These are phyloP conservation scores for Rana temporaria DNA, from an alignment of 2,113 vertebrate genomes.

Conservation along the genomic window DNA sequence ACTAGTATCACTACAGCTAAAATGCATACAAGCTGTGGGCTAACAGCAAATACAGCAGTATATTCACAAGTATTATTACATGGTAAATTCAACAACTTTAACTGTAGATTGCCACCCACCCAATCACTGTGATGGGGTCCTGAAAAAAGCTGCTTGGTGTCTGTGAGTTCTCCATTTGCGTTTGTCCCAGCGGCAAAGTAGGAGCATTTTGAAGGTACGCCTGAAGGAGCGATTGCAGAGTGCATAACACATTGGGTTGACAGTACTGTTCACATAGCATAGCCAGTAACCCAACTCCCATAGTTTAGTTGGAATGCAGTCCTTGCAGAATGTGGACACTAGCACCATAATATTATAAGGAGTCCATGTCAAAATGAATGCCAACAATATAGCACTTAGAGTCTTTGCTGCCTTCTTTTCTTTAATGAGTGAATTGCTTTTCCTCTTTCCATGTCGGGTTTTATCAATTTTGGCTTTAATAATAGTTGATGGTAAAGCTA, in stretches of 20 bases:
- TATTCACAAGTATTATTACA: no score
- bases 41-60: no score
- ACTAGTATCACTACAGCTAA: no score
- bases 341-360: slow-evolving; percentile 86
- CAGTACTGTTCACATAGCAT: slow-evolving; percentile 82
- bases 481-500: slow-evolving; percentile 41
- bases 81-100: neutral
- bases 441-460: slow-evolving; percentile 67
- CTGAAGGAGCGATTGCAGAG: slow-evolving; percentile 81
- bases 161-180: slow-evolving; percentile 67
- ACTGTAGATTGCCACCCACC: slow-evolving; percentile 25
- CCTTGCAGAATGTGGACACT: slow-evolving; percentile 76
- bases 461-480: slow-evolving; percentile 51
- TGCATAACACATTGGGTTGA: slow-evolving; percentile 83
- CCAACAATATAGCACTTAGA: slow-evolving; percentile 78
- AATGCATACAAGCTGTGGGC: no score
- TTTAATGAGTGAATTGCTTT: slow-evolving; percentile 73
- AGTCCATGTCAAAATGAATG: slow-evolving; percentile 82
- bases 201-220: slow-evolving; percentile 77
- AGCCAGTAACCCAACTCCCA: slow-evolving; percentile 84
- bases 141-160: slow-evolving; percentile 60
- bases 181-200: slow-evolving; percentile 73
- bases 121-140: slow-evolving; percentile 62
- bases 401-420: slow-evolving; percentile 82
- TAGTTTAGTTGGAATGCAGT: slow-evolving; percentile 73